Base-by-base conservation (phyloP, 2,113 vertebrate genomes). In the Crotalus viridis region DNA sequence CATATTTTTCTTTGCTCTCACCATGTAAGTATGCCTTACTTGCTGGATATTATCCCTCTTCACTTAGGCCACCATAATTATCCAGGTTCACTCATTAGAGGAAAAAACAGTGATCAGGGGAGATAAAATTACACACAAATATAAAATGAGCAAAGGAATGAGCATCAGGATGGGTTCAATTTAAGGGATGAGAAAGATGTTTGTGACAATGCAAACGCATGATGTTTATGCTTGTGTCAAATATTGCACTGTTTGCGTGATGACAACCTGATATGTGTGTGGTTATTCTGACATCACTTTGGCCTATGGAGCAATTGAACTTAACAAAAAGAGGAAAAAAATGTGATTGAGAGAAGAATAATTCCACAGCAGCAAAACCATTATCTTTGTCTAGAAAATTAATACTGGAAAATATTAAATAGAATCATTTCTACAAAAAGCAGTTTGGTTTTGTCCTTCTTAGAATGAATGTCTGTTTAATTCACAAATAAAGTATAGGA, bases 401-500 rank as follows among this genome's bases (percentile, higher is more conserved):
- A 61, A 55, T 19, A 48, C 24, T 89, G 43, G 88, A 39, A 48
- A 61, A 28, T 61, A 61, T 89, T 48, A 61, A 15, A 61, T 89
- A 89, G 12, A 89, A 26, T 28, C 21, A 39, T 89, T 39, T 48
- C 12, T 56, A 61, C 2, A 6, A 89, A 61, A 26, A 61, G 39
- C 33, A 43, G 33, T 21, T 43, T 43, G 33, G 15, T 57, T 39
- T 57, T 57, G 28, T 61, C 87, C 24, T 13, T 48, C 55, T 12
- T 94, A 93, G 86, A 4, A 21, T 81, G 90, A 48, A 59, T 5
- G 91, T 74, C 89, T 55, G 89, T 89, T 54, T 87, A 91, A 52
- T 51, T 95, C 91, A 89, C 81, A 94, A 92, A 85, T 74, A 88
- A 13, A 56, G 43, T 92, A 12, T 21, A 89, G 15, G 15, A 55